Percentiles rank a stretch among this genome's conserved stretches.
phyloP scores from a whole-genome alignment of 2,797 vertebrate genomes.

The Dendrocincla tyrannina region DNA sequence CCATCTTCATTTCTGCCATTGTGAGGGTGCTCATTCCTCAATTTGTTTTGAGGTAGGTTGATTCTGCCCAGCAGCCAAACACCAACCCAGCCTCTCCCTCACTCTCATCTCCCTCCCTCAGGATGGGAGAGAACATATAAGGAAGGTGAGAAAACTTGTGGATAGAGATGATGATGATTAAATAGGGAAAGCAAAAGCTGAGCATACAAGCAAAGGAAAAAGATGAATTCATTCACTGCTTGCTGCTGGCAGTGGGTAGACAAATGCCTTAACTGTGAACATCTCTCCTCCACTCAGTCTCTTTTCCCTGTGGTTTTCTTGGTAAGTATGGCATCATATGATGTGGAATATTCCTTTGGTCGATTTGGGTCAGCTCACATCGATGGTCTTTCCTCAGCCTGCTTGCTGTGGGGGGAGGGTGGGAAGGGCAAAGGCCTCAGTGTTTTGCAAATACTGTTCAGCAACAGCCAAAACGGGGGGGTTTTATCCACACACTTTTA shows the following conservation, averaged over 20 bases:
- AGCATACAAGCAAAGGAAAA: not conserved
- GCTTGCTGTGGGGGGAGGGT: not conserved
- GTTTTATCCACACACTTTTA: not conserved
- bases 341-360: not conserved
- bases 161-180: not conserved
- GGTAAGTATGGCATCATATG: not conserved
- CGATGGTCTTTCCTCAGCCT: fast-evolving
- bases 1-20: not conserved
- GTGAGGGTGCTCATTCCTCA: not conserved
- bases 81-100: not conserved
- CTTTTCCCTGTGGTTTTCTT: not conserved
- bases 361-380: not conserved
- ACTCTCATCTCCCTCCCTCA: not conserved
- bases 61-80: not conserved
- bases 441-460: not conserved
- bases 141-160: not conserved
- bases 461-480: not conserved
- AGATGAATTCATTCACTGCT: not conserved
- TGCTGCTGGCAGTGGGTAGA: not conserved
- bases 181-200: not conserved
- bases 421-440: not conserved
- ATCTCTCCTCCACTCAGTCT: too few species aligned
- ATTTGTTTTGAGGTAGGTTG: not conserved
- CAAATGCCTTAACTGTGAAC: too few species aligned
- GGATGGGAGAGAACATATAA: not conserved